Base-by-base conservation (phyloP, 2,113 vertebrate genomes). In the Himantopus leucocephalus region DNA sequence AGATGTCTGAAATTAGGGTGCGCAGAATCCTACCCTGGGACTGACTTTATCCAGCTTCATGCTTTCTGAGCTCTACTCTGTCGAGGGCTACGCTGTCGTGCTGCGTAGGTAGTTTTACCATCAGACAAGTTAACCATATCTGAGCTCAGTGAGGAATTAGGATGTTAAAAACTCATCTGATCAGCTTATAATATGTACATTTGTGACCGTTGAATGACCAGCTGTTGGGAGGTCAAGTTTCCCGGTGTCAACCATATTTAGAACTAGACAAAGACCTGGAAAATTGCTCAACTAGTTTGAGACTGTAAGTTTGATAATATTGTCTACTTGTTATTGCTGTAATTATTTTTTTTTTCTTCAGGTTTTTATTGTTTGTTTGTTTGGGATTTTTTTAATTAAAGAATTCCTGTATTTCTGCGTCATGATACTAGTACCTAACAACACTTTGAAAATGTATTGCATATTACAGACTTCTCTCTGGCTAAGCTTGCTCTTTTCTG, bases 61-160 rank as follows among this genome's bases (percentile, higher is more conserved):
- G 12, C 67, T 88, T 85, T 59, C 18, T 59, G 58, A 63, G 11
- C 11, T 56, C 18, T 62, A 4, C 21, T 55, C 35, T 55, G 4
- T 29, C n/a, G 30, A 81, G 47, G 10, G 35, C 77, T 71, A 7
- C 6, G 4, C 7, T 19, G 20, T 23, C 4, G 0, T n/a, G 32
- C 56, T 90, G 53, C 3, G 2, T n/a, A 58, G 27, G 14, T 67
- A 37, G 32, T 75, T 91, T 80, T 55, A 11, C 22, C 17, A 23
- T 30, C 32, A 48, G 41, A 53, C 6, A 53, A 62, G 30, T 50
- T 30, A 77, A 47, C 5, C 24, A 3, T 35, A 9, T 32, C 15
- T 43, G 24, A 67, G 34, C 43, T 81, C 39, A 43, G 7, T 27
- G 15, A 32, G 41, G 10, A 78, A 35, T 26, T 58, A 55, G 9